Evolutionary conservation across 2,113 vertebrate genomes (phyloP).

Genomic region (Rissa tridactyla): DNA sequence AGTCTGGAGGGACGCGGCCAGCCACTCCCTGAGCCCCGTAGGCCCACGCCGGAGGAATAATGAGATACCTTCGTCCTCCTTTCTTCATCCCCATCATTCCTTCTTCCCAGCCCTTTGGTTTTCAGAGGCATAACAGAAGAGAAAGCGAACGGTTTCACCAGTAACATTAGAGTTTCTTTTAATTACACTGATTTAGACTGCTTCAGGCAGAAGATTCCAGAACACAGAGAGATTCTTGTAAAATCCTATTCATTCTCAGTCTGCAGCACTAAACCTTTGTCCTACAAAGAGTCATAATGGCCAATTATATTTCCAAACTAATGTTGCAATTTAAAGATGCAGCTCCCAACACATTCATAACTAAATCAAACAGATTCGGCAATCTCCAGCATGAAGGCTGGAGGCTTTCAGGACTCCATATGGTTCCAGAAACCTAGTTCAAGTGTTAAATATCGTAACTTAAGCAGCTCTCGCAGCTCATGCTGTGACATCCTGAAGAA

Average conservation of each 20-base stretch:
- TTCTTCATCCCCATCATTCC: constrained; percentile 94
- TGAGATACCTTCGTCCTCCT: constrained; percentile 81
- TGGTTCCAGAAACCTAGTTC: neutral
- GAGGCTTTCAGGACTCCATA: neutral
- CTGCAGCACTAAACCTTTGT: neutral
- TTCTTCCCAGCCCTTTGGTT: constrained; percentile 90
- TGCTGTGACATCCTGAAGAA: neutral
- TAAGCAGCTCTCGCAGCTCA: neutral
- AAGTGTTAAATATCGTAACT: neutral
- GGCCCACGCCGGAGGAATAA: constrained; percentile 83
- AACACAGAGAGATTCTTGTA: neutral
- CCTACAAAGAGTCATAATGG: neutral
- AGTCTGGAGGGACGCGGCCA: constrained; percentile 82
- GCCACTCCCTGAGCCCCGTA: constrained; percentile 85
- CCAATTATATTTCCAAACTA: neutral
- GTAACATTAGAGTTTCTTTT: neutral
- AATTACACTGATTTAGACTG: neutral
- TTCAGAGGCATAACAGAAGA: neutral
- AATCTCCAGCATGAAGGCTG: neutral
- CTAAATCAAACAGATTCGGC: neutral
- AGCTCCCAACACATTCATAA: neutral
- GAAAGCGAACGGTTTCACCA: neutral
- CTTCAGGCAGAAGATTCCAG: neutral
- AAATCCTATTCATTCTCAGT: neutral
- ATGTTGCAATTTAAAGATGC: neutral